phyloP scores from a whole-genome alignment of 2,797 vertebrate species.

The Diglossa cyanea region DNA sequence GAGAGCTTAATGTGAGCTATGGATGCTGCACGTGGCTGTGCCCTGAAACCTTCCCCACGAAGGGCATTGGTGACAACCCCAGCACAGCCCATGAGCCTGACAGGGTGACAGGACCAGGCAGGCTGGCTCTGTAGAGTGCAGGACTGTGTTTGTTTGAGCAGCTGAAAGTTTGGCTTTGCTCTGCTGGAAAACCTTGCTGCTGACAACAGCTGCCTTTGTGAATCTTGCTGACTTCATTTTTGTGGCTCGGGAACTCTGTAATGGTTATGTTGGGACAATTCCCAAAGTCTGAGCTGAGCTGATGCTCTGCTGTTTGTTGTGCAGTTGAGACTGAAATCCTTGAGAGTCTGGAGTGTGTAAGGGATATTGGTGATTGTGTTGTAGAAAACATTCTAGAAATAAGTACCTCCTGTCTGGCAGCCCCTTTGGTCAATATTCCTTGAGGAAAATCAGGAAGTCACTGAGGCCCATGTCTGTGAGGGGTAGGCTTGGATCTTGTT shows the following conservation, averaged over 20 bases:
- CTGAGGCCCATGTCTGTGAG: accelerated
- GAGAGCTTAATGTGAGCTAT: background rate
- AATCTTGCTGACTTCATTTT: conserved; percentile 31
- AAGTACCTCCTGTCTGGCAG: background rate
- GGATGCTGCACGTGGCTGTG: background rate
- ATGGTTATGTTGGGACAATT: conserved; percentile 9
- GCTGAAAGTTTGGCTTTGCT: background rate
- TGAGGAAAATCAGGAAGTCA: background rate
- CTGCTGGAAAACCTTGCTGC: conserved; percentile 15
- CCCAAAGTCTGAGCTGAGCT: background rate
- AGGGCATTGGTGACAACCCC: background rate
- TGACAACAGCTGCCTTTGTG: conserved; percentile 23
- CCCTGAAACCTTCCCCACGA: accelerated
- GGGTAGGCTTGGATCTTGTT: background rate
- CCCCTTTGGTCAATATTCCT: background rate
- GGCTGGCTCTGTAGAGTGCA: background rate
- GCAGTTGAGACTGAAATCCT: background rate
- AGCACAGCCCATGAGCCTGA: accelerated
- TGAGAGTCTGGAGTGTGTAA: background rate
- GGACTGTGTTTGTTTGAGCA: background rate
- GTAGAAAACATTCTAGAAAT: background rate
- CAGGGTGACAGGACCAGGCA: background rate
- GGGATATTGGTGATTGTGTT: background rate
- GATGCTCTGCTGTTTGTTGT: background rate
- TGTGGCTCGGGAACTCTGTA: background rate